Base-by-base conservation (phyloP, 2,797 vertebrate species). In the Lutjanus campechanus region DNA sequence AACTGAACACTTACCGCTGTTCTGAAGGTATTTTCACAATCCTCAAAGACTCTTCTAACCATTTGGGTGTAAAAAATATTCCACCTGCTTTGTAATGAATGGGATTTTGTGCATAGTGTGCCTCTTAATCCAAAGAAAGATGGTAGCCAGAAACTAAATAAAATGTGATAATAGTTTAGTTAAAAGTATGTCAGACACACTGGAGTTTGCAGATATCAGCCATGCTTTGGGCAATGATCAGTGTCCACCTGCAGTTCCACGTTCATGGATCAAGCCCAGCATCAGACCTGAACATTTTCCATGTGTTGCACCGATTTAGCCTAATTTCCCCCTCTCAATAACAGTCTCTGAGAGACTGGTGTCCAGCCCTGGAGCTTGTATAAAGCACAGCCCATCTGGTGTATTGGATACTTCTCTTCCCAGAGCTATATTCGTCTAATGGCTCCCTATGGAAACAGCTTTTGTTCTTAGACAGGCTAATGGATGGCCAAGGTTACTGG, bases 391-490 rank as follows among this genome's bases (percentile, higher is more conserved):
- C 82, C 93, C 92, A 91, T 93, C 93, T 93, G 93, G 76, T 81
- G 75, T 72, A 73, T 88, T 90, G 91, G 93, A 93, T 86, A 65
- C 88, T 87, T 91, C 77, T 73, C 59, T 81, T 91, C 83, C 86
- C 87, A 76, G 82, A 88, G 88, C 90, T 92, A 81, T 88, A 91
- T 91, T 63, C 17, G 76, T 86, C 88, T 94, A 93, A 94, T 92
- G 85, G 91, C 86, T 94, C 92, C 93, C 93, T 59, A 66, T 87
- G 91, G 91, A 93, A 87, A 73, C 54, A 16, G 86, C 91, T 88
- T 92, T 93, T 93, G 91, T 93, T 93, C 88, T 86, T 56, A 67
- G 91, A 90, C 91, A 88, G 84, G 82, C 87, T 91, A 91, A 93
- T 89, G 87, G 88, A 93, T 89, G 85, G 86, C 91, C 88, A 88